phyloP scores from a whole-genome alignment of 2,113 vertebrate genomes.

The Dinomys branickii region DNA sequence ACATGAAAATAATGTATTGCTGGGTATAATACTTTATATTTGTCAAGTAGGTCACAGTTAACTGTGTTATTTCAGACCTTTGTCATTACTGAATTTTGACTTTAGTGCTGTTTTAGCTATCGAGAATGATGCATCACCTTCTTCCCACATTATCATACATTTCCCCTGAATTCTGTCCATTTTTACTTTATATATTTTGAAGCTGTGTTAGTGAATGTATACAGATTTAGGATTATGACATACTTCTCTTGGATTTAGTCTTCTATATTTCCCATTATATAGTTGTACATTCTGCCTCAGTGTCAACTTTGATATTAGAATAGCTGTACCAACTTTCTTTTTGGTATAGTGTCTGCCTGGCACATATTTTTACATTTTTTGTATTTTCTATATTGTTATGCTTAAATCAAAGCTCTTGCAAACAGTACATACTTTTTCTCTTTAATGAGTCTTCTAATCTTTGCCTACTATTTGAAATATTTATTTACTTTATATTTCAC shows the following conservation, averaged over 20 bases:
- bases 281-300: not conserved
- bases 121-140: too few relatives aligned
- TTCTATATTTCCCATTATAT: not conserved
- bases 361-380: not conserved
- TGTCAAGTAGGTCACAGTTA: not conserved
- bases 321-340: not conserved
- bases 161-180: not conserved
- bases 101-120: not conserved
- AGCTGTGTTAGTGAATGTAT: not conserved
- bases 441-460: not conserved
- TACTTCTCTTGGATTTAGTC: not conserved
- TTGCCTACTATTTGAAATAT: not conserved
- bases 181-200: not conserved
- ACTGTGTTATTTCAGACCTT: not conserved
- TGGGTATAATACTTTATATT: not conserved
- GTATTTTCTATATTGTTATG: not conserved
- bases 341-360: not conserved
- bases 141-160: too few relatives aligned
- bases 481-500: not conserved
- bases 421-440: not conserved
- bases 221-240: not conserved
- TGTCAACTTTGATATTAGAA: not conserved
- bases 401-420: not conserved
- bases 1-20: not conserved
- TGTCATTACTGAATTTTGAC: not conserved